These are phyloP conservation scores for Flexamia atlantica DNA, from an alignment of 2,888 invertebrate species.

Conservation along the genomic window DNA sequence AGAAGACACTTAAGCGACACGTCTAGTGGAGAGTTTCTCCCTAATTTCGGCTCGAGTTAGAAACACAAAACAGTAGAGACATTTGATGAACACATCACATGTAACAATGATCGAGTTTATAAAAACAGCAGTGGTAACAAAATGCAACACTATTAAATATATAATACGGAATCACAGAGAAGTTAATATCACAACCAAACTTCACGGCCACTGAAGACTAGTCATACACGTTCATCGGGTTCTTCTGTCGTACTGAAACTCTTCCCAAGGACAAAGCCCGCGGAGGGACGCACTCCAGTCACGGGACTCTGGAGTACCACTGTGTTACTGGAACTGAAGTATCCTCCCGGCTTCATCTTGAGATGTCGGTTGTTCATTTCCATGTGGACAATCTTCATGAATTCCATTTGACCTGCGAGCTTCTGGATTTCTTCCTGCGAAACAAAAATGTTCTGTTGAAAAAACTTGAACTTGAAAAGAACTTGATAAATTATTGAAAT, in stretches of 20 bases:
- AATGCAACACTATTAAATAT: slow-evolving; percentile 31
- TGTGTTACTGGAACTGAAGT: slow-evolving; percentile 79
- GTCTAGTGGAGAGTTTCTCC: neutral
- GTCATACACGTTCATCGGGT: slow-evolving; percentile 73
- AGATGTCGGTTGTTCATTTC: slow-evolving; percentile 88
- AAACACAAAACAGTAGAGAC: slow-evolving; percentile 27
- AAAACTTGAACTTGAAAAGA: slow-evolving; percentile 41
- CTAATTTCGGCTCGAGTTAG: slow-evolving; percentile 25
- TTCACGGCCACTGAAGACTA: slow-evolving; percentile 73
- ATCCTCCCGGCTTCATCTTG: slow-evolving; percentile 89
- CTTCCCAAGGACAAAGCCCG: slow-evolving; percentile 61
- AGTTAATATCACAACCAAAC: slow-evolving; percentile 71
- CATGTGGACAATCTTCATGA: slow-evolving; percentile 97
- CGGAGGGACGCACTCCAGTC: slow-evolving; percentile 20
- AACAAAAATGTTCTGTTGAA: neutral
- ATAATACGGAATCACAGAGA: slow-evolving; percentile 48
- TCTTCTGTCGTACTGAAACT: slow-evolving; percentile 64
- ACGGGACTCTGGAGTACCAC: slow-evolving; percentile 66
- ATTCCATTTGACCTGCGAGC: slow-evolving; percentile 93
- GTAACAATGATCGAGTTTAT: neutral
- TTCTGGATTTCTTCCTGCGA: slow-evolving; percentile 93
- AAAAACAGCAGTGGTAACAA: slow-evolving; percentile 27
- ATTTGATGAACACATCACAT: slow-evolving; percentile 28
- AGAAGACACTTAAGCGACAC: slow-evolving; percentile 2
- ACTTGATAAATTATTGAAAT: no score